phyloP scores from a whole-genome alignment of 2,113 vertebrate species.

The Elachura formosa region DNA sequence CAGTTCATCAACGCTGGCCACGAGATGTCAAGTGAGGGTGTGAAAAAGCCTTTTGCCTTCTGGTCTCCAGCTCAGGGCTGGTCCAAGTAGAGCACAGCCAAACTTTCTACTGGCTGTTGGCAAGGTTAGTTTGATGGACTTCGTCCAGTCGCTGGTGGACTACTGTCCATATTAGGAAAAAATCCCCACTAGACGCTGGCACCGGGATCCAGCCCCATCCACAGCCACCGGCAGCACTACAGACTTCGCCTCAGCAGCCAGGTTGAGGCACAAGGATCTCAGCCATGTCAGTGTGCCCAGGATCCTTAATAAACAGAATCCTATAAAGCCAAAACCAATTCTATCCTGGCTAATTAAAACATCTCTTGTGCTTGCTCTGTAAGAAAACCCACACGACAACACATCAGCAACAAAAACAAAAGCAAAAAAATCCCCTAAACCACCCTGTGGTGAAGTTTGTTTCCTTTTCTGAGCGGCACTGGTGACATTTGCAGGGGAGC shows the following conservation, averaged over 20 bases:
- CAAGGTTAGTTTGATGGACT: neutral
- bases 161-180: slow-evolving; percentile 43
- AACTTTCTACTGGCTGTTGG: neutral
- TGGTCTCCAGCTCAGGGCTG: neutral
- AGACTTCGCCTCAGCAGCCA: neutral
- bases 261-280: neutral
- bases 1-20: neutral
- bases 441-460: neutral
- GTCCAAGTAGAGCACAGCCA: neutral
- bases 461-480: neutral
- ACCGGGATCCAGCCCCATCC: neutral
- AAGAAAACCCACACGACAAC: neutral
- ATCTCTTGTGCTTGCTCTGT: neutral
- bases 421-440: slow-evolving; percentile 33
- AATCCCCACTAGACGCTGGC: neutral
- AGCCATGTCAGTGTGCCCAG: neutral
- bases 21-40: accelerated
- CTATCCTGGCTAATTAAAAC: neutral
- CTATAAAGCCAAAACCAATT: neutral
- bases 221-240: neutral
- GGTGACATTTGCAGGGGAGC: neutral
- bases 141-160: slow-evolving; percentile 7
- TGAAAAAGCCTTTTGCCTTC: neutral
- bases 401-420: neutral
- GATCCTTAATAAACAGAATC: neutral